Conservation (phyloP, 2,797 vertebrate genomes). For the Cyprinodon diabolis region DNA sequence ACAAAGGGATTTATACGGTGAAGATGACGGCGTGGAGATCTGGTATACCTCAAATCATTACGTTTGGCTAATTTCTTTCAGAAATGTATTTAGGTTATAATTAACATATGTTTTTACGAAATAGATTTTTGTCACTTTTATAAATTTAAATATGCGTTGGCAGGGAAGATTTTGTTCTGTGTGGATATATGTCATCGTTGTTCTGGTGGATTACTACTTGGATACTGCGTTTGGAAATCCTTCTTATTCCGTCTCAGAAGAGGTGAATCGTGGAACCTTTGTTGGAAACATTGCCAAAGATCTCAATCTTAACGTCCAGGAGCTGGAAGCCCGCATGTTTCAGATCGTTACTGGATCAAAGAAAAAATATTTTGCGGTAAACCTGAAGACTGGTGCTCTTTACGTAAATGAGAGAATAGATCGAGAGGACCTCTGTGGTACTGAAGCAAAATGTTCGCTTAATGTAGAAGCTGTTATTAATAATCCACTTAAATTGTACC, state of each 20-base stretch:
- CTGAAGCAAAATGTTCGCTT: conserved; percentile 58
- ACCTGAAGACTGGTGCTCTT: conserved; percentile 56
- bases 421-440: conserved; percentile 64
- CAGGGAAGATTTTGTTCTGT: conserved; percentile 54
- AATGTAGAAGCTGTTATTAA: conserved; percentile 78
- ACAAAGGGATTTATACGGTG: conserved; percentile 35
- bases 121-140: not conserved
- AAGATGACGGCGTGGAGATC: conserved; percentile 39
- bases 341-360: conserved; percentile 80
- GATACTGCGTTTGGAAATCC: conserved; percentile 58
- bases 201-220: conserved; percentile 54
- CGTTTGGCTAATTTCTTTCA: not conserved
- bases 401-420: conserved; percentile 64
- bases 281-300: conserved; percentile 87
- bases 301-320: conserved; percentile 82
- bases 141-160: conserved; percentile 60
- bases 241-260: conserved; percentile 85
- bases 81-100: too few species aligned
- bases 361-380: conserved; percentile 70
- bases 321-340: conserved; percentile 80
- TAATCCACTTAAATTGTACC: conserved; percentile 71
- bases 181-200: conserved; percentile 52
- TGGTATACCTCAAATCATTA: conserved; percentile 28
- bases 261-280: conserved; percentile 81
- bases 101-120: too few species aligned